Percentiles rank a stretch among this genome's conserved stretches.
phyloP scores from a whole-genome alignment of 2,797 vertebrate species.

The Hemibagrus guttatus region DNA sequence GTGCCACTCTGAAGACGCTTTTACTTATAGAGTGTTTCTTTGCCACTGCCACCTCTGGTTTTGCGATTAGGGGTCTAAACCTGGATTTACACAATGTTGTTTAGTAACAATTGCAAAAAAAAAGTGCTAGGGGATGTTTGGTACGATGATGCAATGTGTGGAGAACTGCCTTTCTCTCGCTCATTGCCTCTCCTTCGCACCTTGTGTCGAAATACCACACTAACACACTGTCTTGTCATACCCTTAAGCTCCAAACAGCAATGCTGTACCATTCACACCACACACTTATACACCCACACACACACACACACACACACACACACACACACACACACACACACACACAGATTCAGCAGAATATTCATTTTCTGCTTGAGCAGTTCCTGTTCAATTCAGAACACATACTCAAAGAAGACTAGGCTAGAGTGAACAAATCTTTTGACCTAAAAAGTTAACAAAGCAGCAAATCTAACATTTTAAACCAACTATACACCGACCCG shows the following conservation, averaged over 20 bases:
- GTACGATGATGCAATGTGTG: slow-evolving; percentile 1
- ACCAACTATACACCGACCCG: background rate
- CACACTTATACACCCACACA: background rate
- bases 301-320: background rate
- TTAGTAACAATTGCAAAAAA: background rate
- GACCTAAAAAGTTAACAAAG: background rate
- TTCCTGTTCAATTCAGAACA: background rate
- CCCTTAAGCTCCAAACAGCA: background rate
- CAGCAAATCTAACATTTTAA: background rate
- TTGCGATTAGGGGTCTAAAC: background rate
- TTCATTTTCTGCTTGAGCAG: background rate
- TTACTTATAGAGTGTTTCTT: background rate
- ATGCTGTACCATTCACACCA: background rate
- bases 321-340: background rate
- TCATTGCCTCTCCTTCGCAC: background rate
- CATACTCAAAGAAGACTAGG: background rate
- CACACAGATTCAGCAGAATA: background rate
- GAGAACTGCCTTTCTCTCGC: background rate
- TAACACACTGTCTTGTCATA: background rate
- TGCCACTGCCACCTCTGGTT: background rate
- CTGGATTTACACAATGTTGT: background rate
- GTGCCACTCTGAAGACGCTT: background rate
- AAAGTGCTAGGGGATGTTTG: background rate
- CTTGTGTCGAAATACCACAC: background rate
- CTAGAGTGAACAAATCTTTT: background rate